phyloP scores from a whole-genome alignment of 1,140 invertebrate species.

The Brachionus sp. region DNA sequence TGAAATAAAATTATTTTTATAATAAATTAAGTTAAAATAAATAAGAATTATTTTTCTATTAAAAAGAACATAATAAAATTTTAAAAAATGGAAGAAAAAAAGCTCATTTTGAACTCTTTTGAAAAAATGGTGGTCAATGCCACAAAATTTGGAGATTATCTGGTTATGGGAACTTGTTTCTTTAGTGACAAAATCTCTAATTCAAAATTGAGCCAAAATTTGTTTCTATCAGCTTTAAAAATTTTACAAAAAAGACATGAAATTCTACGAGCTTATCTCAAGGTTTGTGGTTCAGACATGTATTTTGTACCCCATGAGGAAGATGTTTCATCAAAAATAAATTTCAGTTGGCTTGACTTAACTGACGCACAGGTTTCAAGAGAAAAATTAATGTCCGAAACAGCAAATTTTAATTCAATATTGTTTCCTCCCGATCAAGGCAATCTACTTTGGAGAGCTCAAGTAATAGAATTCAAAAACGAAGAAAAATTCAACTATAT shows the following conservation, averaged over 20 bases:
- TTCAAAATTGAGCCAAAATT: not conserved
- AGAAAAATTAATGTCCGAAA: not conserved
- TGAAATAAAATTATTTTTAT: no score
- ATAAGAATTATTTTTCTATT: not conserved
- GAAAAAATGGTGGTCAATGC: conserved; percentile 34
- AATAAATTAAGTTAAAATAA: not conserved
- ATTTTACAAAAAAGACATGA: conserved; percentile 12
- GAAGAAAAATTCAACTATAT: not conserved
- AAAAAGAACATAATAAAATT: not conserved
- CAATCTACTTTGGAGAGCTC: conserved; percentile 10
- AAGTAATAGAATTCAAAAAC: not conserved
- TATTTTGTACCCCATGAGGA: not conserved
- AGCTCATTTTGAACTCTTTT: not conserved
- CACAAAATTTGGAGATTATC: not conserved
- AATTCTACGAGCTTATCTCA: not conserved
- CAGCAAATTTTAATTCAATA: conserved; percentile 10
- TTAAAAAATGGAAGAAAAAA: not conserved
- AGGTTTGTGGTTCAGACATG: not conserved
- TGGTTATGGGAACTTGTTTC: conserved; percentile 27
- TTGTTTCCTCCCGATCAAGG: not conserved
- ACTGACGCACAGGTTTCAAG: not conserved
- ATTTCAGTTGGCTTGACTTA: conserved; percentile 6
- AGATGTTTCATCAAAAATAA: conserved; percentile 8
- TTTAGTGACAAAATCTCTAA: not conserved
- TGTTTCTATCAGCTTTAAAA: not conserved